A percentile compares a stretch with the other conserved stretches of the same genome.
These are phyloP conservation scores for Dugesia japonica DNA, from an alignment of 2,888 invertebrate genomes.

Conservation along the genomic window DNA sequence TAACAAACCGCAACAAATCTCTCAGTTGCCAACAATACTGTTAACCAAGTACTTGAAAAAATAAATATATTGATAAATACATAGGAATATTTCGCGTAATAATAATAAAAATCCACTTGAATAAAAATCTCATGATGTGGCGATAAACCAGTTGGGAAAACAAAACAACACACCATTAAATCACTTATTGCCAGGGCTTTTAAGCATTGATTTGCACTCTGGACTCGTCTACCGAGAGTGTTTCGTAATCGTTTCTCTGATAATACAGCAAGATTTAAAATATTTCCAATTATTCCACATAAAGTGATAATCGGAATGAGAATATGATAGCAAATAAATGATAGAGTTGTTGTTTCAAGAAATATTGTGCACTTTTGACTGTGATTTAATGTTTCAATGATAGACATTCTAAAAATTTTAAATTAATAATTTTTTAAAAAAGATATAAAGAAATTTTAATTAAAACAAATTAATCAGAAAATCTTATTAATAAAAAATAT, in stretches of 20 bases:
- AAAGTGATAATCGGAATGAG: conserved; percentile 57
- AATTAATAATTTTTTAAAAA: too few relatives aligned
- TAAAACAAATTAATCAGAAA: too few relatives aligned
- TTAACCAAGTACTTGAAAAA: conserved; percentile 43
- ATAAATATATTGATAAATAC: conserved; percentile 42
- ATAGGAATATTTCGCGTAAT: conserved; percentile 22
- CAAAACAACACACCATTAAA: conserved; percentile 39
- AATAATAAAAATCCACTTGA: conserved; percentile 16
- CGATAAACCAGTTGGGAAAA: conserved; percentile 38
- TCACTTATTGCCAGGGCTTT: conserved; percentile 44
- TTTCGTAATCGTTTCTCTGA: conserved; percentile 51
- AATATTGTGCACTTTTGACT: not conserved
- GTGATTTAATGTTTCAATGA: not conserved
- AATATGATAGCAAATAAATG: conserved; percentile 28
- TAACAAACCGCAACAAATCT: conserved; percentile 46
- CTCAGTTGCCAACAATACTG: conserved; percentile 44
- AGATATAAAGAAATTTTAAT: too few relatives aligned
- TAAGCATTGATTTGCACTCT: conserved; percentile 47
- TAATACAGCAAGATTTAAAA: conserved; percentile 62
- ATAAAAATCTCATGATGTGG: not conserved
- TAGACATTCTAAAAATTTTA: not conserved
- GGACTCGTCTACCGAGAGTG: conserved; percentile 57
- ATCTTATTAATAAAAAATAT: too few relatives aligned
- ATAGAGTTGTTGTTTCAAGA: not conserved
- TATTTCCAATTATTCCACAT: conserved; percentile 62